Base-by-base conservation (phyloP, 2,113 vertebrate species). In the Anhinga anhinga region DNA sequence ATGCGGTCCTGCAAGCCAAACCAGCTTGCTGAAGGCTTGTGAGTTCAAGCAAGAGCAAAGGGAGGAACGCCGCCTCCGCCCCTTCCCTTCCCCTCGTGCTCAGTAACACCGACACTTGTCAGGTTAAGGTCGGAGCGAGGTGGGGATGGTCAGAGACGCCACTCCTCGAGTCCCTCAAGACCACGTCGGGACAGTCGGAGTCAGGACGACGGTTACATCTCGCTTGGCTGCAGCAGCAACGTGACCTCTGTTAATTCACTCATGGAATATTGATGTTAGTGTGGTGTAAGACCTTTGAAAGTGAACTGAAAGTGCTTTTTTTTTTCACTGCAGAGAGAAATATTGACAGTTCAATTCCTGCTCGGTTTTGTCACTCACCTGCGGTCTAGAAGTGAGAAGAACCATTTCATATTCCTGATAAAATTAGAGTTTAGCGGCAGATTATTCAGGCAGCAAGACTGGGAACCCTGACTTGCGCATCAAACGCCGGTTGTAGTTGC, bases 81-180 rank as follows among this genome's bases (percentile, higher is more conserved):
- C 5, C 38, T 29, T 47, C 10, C 82, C 58, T 63, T 17, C 19
- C 25, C 5, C 36, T 36, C 8, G 7, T 7, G 29, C 34, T 56
- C 71, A 15, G 1, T 9, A 34, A 23, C 32, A 16, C 26, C 13
- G 8, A 7, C 11, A 2, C 10, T 42, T 13, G 12, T 20, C 16
- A 5, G 30, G 30, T 16, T n/a, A 9, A 34, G 70, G 40, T 21
- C 1, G 0, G 26, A 40, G 22, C 5, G 50, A 38, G 18, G 18
- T 12, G 50, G 15, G 20, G 36, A 3, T 52, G 63, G 21, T n/a
- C 18, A 18, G 42, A 11, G 49, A 9, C 18, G 4, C 40, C 27
- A 7, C 27, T 17, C 58, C 17, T 32, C 34, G 26, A 16, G 82
- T 84, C 32, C 32, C 29, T 47, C 14, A 19, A n/a, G 53, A 30